A percentile compares a stretch with the other conserved stretches of the same genome.
Evolutionary conservation across 2,888 invertebrate species (phyloP).

Genomic region (Heliconius ismenius): DNA sequence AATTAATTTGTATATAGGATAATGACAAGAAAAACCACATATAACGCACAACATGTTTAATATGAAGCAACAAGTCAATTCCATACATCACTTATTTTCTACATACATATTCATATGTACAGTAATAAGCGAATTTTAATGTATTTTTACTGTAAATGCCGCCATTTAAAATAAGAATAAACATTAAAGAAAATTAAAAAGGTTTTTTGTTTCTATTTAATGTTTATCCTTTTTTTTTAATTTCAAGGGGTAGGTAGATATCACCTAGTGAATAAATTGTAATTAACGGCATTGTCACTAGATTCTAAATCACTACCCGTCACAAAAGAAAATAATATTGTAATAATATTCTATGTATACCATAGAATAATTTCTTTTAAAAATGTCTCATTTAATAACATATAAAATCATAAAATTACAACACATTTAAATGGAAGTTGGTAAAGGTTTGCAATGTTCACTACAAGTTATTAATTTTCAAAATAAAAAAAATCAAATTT

Average conservation of each 20-base stretch:
- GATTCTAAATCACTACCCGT: too few species aligned
- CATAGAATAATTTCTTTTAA: too few species aligned
- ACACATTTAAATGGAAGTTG: not conserved
- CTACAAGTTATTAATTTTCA: not conserved
- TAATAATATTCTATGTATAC: too few species aligned
- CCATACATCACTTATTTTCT: conserved; percentile 8
- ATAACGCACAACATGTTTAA: conserved; percentile 41
- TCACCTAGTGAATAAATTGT: too few species aligned
- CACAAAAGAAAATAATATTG: too few species aligned
- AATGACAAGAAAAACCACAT: conserved; percentile 29
- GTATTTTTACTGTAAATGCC: not conserved
- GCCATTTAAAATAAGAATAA: too few species aligned
- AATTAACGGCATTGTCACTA: too few species aligned
- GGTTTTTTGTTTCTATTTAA: too few species aligned
- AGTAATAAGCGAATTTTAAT: conserved; percentile 7
- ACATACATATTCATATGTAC: conserved; percentile 4
- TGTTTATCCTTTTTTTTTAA: too few species aligned
- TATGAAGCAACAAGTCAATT: conserved; percentile 15
- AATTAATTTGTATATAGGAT: not conserved
- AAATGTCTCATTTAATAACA: not conserved
- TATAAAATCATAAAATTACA: not conserved
- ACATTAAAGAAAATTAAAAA: too few species aligned
- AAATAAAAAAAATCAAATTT: not conserved
- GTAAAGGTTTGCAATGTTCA: too few species aligned
- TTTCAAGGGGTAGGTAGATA: too few species aligned